Evolutionary conservation across 2,113 vertebrate genomes (phyloP), one percentile per base, ranked within the genome.

Genomic region (Oenanthe melanoleuca): DNA sequence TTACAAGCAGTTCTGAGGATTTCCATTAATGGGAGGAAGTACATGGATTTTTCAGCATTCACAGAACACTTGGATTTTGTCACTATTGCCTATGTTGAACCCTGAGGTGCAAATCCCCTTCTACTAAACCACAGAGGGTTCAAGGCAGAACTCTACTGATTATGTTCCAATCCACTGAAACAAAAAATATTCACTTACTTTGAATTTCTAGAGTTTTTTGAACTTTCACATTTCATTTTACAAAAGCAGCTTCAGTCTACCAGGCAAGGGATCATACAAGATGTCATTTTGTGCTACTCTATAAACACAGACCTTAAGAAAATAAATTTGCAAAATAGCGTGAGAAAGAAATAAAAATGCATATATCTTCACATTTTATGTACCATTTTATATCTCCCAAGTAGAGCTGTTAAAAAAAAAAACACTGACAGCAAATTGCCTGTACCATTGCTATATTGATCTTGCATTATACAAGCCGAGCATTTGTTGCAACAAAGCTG

Each of bases 11-110:
- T 84, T 87, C 59, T 60, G 57, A 91, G 34, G 84, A 88, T 60
- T 86, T 63, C n/a, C 38, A 70, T 44, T 57, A 50, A 42, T 25
- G 56, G 63, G 83, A 89, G 44, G 55, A 72, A 70, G 23, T 49
- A 42, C 21, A 22, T 14, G 8, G 1, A 5, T 57, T 82, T 82
- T 86, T 66, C 34, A 61, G 25, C 57, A 57, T 71, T 87, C 65
- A 20, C 57, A 49, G n/a, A 67, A 40, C 21, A 49, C 14, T 44
- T 71, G 0, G 5, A 61, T 67, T 59, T 74, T 53, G 53, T 50
- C 45, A 28, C 25, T 40, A 34, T 24, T 23, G 25, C 11, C 40
- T 55, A 2, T 18, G 14, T n/a, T 0, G 0, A 86, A 60, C 20
- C 4, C 61, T 77, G 37, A 82, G 42, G 28, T 45, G 10, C 20